Percentiles rank a stretch among this genome's conserved stretches.
Evolutionary conservation across 2,888 invertebrate species (phyloP).

Genomic region (Marasmarcha lunaedactyla): DNA sequence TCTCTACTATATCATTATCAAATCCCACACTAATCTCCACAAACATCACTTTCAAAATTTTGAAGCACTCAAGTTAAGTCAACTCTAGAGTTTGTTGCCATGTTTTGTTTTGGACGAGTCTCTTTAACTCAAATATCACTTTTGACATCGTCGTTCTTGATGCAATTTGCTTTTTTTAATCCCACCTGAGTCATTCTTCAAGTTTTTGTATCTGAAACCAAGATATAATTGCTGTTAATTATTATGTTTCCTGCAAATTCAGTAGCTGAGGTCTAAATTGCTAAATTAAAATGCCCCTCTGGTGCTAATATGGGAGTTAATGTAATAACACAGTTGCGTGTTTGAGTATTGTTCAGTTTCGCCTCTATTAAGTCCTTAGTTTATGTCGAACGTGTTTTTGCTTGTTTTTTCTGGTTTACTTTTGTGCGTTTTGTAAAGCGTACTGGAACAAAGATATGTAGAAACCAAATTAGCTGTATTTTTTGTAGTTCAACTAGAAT

Average conservation of each 20-base stretch:
- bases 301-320: constrained; percentile 7
- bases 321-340: constrained; percentile 8
- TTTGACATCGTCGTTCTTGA: constrained; percentile 23
- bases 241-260: constrained; percentile 24
- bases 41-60: constrained; percentile 15
- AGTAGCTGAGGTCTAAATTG: constrained; percentile 30
- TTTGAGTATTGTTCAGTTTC: constrained; percentile 33
- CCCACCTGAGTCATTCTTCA: constrained; percentile 23
- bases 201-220: constrained; percentile 47
- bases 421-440: constrained; percentile 5
- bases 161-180: constrained; percentile 15
- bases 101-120: constrained; percentile 30
- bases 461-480: too few species aligned
- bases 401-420: constrained; percentile 6
- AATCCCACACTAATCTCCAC: constrained; percentile 25
- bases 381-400: constrained; percentile 18
- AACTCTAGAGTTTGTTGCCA: constrained; percentile 42
- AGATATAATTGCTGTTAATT: constrained; percentile 29
- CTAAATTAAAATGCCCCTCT: constrained; percentile 27
- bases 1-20: constrained; percentile 36
- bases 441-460: too few species aligned
- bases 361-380: constrained; percentile 42
- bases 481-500: too few species aligned
- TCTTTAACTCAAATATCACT: constrained; percentile 1
- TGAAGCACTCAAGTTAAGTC: constrained; percentile 38